Base-by-base conservation (phyloP, 1,140 invertebrate species). In the Aleiodes sp. region DNA sequence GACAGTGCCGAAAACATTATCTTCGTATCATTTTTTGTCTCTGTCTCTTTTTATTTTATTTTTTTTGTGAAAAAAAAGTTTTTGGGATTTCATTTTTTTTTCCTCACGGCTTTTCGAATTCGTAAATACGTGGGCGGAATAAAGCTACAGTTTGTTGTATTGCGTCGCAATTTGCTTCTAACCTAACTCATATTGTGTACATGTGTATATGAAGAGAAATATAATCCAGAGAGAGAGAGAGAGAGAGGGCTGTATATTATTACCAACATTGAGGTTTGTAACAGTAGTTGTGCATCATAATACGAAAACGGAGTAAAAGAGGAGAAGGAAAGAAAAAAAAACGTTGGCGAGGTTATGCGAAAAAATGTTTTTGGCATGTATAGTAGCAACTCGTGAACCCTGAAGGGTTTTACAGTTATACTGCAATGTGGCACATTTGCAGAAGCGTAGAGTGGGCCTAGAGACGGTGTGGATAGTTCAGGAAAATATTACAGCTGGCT, bases 371-470 rank as follows among this genome's bases (percentile, higher is more conserved):
- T 86, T 76, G 79, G 75, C 75, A 81, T 78, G 83, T 75, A 73
- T 82, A 85, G 82, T 86, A 86, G 81, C 76, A 73, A 65, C 67
- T 74, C 82, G 80, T 85, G 83, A 85, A 86, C 83, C 84, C 84
- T 83, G 81, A 84, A 85, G 84, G 84, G 84, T 85, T 86, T 85
- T 86, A 86, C 84, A 86, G 84, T 86, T 86, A 85, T 84, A 82
- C 79, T 85, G 82, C 82, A 86, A 86, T 85, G 84, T 85, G 84
- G 84, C 83, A 86, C 84, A 85, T 86, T 86, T 85, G 83, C 83
- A 81, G 83, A 83, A 82, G 78, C 79, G 78, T 79, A 80, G 82
- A 84, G 81, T 80, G 76, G 76, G 75, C 71, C 72, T 79, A 79
- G 76, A 78, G 75, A 71, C 68, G 78, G 74, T 76, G 60, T 67